phyloP scores from a whole-genome alignment of 2,888 invertebrate species.

The Apamea sordens region DNA sequence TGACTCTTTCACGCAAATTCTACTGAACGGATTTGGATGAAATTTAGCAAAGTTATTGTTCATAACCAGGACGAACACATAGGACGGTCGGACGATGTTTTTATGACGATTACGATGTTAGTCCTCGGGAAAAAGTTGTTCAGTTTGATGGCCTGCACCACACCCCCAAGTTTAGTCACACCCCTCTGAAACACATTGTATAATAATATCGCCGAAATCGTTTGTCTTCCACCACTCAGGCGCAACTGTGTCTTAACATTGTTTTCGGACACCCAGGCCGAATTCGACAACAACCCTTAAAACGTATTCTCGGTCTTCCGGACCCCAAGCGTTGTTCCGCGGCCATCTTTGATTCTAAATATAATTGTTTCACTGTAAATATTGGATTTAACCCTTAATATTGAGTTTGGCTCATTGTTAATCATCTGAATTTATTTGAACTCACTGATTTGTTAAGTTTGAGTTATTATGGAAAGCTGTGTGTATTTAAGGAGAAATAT shows the following conservation, averaged over 20 bases:
- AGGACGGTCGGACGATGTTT: too few species aligned
- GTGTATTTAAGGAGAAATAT: constrained; percentile 27
- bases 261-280: constrained; percentile 72
- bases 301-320: constrained; percentile 70
- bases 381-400: constrained; percentile 35
- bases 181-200: too few species aligned
- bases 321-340: constrained; percentile 66
- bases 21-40: too few species aligned
- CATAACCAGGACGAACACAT: too few species aligned
- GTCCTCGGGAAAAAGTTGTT: too few species aligned
- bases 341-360: constrained; percentile 33
- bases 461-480: constrained; percentile 26
- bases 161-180: too few species aligned
- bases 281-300: constrained; percentile 70
- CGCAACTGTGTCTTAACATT: constrained; percentile 69
- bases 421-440: constrained; percentile 43
- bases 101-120: too few species aligned
- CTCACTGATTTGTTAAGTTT: constrained; percentile 23
- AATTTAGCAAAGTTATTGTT: too few species aligned
- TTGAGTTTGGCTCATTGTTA: constrained; percentile 29
- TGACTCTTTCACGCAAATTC: too few species aligned
- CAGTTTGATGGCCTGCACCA: too few species aligned
- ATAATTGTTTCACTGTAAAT: constrained; percentile 51
- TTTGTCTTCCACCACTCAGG: constrained; percentile 49
- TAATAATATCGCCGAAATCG: constrained; percentile 18